Base-by-base conservation (phyloP, 2,797 vertebrate genomes). In the Liparis tanakae region DNA sequence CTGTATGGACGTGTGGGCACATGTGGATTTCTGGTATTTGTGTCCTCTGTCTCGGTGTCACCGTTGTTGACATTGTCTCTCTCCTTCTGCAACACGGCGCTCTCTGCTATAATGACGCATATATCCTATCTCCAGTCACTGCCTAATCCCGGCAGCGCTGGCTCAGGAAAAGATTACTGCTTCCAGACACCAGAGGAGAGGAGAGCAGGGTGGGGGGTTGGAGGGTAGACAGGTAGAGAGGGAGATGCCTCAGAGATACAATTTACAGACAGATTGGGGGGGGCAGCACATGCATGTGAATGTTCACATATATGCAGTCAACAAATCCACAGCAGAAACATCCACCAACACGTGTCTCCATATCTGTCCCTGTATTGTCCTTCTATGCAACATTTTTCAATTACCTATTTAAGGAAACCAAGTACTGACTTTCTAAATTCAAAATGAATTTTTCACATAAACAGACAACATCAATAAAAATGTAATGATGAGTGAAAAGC, bases 101-200 rank as follows among this genome's bases (percentile, higher is more conserved):
- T 82, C 87, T 90, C 85, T 36, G 79, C 90, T 93, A 94, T 93
- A 94, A 94, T 94, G 93, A 93, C 87, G 87, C 89, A 93, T 92
- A 91, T 85, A 93, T 93, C 92, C 91, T 89, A 89, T 92, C 93
- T 93, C 87, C 92, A 93, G 90, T 86, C 72, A 54, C 87, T 91
- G 87, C 91, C 89, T 94, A 95, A 95, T 95, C 92, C 93, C 90
- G 91, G 88, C 87, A 90, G 85, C 88, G 87, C 92, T 91, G 90
- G 92, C 92, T 94, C 92, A 94, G 92, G 86, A 92, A 85, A 90
- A 94, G 91, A 94, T 95, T 93, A 94, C 91, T 91, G 90, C 88
- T 92, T 85, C 81, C 84, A 90, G 88, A 94, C 92, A 91, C 90
- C 87, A 91, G 91, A 93, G 88, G 79, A 85, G 88, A 91, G 85